A percentile compares a stretch with the other conserved stretches of the same genome.
phyloP scores from a whole-genome alignment of 1,140 invertebrate genomes.

The Panonychus citri region DNA sequence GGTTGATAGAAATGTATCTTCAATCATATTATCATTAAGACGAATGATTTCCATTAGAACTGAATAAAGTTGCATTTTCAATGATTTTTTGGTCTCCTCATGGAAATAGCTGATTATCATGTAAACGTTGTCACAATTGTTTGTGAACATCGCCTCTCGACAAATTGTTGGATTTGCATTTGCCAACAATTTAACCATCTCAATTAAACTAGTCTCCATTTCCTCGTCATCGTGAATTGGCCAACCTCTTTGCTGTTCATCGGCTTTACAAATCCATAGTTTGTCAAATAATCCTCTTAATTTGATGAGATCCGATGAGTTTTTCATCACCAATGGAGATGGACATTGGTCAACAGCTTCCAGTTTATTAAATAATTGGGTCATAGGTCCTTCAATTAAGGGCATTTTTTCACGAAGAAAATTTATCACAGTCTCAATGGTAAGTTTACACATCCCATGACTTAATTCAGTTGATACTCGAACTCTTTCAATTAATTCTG shows the following conservation, averaged over 20 bases:
- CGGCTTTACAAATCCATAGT: constrained; percentile 62
- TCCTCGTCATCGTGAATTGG: constrained; percentile 65
- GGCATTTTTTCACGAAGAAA: constrained; percentile 18
- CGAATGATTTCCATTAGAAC: constrained; percentile 5
- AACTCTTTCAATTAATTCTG: constrained; percentile 28
- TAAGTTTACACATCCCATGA: constrained; percentile 60
- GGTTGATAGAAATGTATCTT: constrained; percentile 56
- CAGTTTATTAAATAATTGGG: constrained; percentile 7
- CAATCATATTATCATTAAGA: constrained; percentile 19
- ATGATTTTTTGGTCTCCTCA: constrained; percentile 12
- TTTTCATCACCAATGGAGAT: constrained; percentile 18
- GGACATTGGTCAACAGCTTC: neutral
- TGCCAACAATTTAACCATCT: constrained; percentile 64
- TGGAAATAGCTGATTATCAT: constrained; percentile 18
- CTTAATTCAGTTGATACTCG: constrained; percentile 57
- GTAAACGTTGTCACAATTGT: constrained; percentile 22
- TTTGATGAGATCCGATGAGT: constrained; percentile 44
- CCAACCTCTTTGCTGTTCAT: constrained; percentile 79
- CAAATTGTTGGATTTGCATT: constrained; percentile 23
- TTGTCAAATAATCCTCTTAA: constrained; percentile 53
- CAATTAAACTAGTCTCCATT: constrained; percentile 54
- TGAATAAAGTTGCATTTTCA: constrained; percentile 8
- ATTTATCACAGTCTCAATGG: constrained; percentile 46
- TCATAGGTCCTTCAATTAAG: constrained; percentile 16
- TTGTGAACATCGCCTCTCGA: constrained; percentile 18